phyloP scores from a whole-genome alignment of 2,797 vertebrate genomes.

The Mus caroli region DNA sequence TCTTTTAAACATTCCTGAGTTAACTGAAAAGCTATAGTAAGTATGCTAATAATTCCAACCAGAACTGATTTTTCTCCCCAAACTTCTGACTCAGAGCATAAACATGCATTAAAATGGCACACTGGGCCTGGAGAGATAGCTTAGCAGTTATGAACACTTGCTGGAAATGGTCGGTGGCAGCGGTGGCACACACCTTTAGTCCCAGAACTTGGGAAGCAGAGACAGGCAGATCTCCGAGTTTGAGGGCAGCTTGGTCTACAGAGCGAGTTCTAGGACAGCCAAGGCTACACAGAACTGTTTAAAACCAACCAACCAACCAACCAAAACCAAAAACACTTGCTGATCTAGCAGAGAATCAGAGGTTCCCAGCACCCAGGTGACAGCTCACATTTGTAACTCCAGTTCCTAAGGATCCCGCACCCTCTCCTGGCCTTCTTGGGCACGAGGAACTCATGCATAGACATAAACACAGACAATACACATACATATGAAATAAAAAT shows the following conservation, averaged over 20 bases:
- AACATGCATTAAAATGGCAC: constrained; percentile 11
- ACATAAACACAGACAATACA: not conserved
- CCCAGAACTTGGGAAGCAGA: not conserved
- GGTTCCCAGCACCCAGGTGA: not conserved
- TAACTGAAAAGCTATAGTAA: constrained; percentile 35
- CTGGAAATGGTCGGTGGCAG: not conserved
- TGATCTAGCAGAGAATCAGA: not conserved
- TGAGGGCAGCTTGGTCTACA: not conserved
- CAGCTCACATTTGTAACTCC: not conserved
- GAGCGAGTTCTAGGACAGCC: not conserved
- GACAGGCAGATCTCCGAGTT: not conserved
- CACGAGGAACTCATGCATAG: not conserved
- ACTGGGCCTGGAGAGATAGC: not conserved
- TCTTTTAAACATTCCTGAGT: constrained; percentile 40
- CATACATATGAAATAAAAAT: not conserved
- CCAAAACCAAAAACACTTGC: not conserved
- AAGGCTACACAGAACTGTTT: not conserved
- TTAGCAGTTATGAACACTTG: too few species aligned
- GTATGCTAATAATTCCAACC: not conserved
- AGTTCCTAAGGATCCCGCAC: not conserved
- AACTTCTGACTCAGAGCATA: not conserved
- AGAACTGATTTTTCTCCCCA: not conserved
- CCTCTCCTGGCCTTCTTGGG: not conserved
- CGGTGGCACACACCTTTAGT: not conserved
- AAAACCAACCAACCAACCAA: not conserved